phyloP scores from a whole-genome alignment of 2,888 invertebrate species.

The Cepaea hortensis region DNA sequence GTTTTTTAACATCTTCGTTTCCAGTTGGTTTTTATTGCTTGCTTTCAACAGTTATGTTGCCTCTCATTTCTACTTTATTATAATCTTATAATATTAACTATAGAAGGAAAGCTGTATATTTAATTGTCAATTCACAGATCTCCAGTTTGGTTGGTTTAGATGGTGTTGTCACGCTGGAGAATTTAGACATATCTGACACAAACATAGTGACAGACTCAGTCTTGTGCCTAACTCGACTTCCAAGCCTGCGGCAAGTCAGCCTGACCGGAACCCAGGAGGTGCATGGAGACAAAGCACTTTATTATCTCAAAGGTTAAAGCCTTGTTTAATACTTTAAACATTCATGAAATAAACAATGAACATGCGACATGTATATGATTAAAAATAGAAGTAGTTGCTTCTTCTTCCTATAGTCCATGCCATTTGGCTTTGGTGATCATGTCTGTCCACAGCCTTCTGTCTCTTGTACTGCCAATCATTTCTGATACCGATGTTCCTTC shows the following conservation, averaged over 20 bases:
- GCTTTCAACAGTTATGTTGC: too few species aligned
- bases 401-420: too few species aligned
- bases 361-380: background rate
- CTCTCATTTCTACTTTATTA: too few species aligned
- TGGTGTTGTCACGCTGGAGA: slow-evolving; percentile 60
- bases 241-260: slow-evolving; percentile 63
- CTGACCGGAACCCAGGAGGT: slow-evolving; percentile 69
- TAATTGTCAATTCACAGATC: slow-evolving; percentile 57
- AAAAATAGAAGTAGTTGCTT: too few species aligned
- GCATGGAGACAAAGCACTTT: slow-evolving; percentile 68
- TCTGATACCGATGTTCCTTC: too few species aligned
- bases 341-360: background rate
- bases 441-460: too few species aligned
- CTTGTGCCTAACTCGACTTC: slow-evolving; percentile 60
- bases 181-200: slow-evolving; percentile 69
- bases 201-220: slow-evolving; percentile 68
- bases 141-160: slow-evolving; percentile 69
- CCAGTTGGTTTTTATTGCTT: too few species aligned
- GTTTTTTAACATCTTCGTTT: too few species aligned
- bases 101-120: background rate
- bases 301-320: slow-evolving; percentile 61
- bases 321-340: background rate
- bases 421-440: too few species aligned
- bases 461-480: too few species aligned
- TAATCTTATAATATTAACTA: too few species aligned